Evolutionary conservation across 2,888 invertebrate genomes (phyloP).

Genomic region (Aphodius sticticus): DNA sequence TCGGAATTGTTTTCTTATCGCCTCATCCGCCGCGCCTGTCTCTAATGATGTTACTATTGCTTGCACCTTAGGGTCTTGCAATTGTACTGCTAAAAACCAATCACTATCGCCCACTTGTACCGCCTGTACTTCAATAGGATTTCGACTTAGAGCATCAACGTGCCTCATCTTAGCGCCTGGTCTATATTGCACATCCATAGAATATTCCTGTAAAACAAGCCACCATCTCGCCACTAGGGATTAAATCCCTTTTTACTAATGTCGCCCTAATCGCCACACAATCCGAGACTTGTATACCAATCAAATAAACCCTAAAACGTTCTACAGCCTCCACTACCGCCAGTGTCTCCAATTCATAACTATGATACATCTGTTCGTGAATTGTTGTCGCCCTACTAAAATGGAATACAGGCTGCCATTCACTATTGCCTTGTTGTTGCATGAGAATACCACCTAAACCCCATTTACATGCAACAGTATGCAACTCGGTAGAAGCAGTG

Average conservation of each 20-base stretch:
- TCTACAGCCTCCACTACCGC: slow-evolving; percentile 47
- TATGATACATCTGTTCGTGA: slow-evolving; percentile 39
- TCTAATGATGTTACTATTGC: neutral
- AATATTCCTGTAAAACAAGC: too few species aligned
- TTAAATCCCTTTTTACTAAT: slow-evolving; percentile 24
- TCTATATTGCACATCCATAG: too few species aligned
- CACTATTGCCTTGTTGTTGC: slow-evolving; percentile 24
- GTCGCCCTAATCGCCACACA: slow-evolving; percentile 29
- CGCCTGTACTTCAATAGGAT: neutral
- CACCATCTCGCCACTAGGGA: slow-evolving; percentile 43
- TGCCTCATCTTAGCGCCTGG: too few species aligned
- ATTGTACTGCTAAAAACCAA: neutral
- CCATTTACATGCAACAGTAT: slow-evolving; percentile 42
- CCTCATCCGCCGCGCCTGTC: neutral
- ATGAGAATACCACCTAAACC: slow-evolving; percentile 45
- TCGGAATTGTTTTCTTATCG: neutral
- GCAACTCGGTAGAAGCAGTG: slow-evolving; percentile 41
- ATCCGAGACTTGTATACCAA: slow-evolving; percentile 39
- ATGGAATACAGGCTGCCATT: slow-evolving; percentile 35
- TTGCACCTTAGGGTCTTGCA: neutral
- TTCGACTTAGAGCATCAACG: slow-evolving; percentile 39
- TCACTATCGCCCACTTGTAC: slow-evolving; percentile 41
- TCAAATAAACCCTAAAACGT: slow-evolving; percentile 44
- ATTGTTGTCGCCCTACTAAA: slow-evolving; percentile 35
- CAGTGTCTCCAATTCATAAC: slow-evolving; percentile 50